phyloP scores from a whole-genome alignment of 1,140 invertebrate genomes.

The Charaxes varanes region DNA sequence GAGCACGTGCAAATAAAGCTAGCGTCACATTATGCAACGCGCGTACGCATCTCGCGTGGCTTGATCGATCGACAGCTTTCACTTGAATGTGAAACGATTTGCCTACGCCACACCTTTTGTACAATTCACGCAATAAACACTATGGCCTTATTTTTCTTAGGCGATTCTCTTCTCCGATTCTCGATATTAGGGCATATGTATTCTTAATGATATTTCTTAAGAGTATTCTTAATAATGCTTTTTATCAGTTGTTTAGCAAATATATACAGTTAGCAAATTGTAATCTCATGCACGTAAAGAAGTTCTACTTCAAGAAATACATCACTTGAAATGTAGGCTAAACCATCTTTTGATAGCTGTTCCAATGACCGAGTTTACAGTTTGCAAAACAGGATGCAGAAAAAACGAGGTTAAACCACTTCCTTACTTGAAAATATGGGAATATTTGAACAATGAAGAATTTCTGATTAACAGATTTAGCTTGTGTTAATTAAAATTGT shows the following conservation, averaged over 20 bases:
- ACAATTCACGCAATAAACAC: too few species aligned
- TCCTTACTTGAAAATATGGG: conserved; percentile 12
- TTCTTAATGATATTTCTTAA: too few species aligned
- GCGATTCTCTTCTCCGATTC: too few species aligned
- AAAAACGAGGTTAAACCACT: conserved; percentile 12
- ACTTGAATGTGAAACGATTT: neutral
- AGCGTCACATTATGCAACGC: neutral
- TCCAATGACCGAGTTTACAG: conserved; percentile 5
- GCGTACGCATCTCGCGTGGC: neutral
- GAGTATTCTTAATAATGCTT: too few species aligned
- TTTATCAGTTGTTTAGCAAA: too few species aligned
- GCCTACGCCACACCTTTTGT: neutral
- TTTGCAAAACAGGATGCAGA: conserved; percentile 8
- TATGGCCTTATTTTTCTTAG: too few species aligned
- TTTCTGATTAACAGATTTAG: conserved; percentile 1
- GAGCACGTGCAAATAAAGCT: neutral
- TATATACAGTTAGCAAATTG: too few species aligned
- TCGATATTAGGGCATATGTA: too few species aligned
- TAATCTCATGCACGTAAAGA: too few species aligned
- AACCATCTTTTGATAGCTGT: neutral
- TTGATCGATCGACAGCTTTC: neutral
- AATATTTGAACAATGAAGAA: conserved; percentile 12
- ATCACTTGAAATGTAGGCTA: too few species aligned
- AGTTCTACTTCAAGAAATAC: too few species aligned
- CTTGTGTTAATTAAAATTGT: conserved; percentile 3